Conservation (phyloP, 2,797 vertebrate genomes). For the Molossus molossus region DNA sequence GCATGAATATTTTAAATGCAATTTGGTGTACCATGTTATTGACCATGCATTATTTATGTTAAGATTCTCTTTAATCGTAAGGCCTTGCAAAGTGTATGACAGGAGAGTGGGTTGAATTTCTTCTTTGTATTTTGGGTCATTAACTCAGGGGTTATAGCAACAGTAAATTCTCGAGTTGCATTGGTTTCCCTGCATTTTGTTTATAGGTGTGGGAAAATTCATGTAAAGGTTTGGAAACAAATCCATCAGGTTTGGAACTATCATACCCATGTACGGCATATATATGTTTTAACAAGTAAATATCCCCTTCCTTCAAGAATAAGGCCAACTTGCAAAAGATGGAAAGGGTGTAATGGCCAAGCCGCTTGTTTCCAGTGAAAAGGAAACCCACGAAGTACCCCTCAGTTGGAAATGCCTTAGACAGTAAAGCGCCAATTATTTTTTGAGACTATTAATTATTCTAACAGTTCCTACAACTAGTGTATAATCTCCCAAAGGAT, state of each 20-base stretch:
- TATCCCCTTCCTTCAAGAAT: conserved; percentile 35
- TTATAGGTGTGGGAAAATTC: conserved; percentile 53
- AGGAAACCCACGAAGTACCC: not conserved
- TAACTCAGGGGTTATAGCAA: conserved; percentile 67
- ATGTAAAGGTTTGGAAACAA: conserved; percentile 3
- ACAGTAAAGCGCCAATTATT: not conserved
- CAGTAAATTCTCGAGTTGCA: conserved; percentile 60
- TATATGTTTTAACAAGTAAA: conserved; percentile 60
- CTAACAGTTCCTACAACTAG: not conserved
- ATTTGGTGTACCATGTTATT: conserved; percentile 79
- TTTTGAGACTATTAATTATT: conserved; percentile 46
- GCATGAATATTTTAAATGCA: conserved; percentile 90
- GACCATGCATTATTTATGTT: conserved; percentile 89
- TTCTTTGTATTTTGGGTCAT: conserved; percentile 49
- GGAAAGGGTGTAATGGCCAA: not conserved
- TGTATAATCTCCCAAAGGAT: conserved; percentile 14
- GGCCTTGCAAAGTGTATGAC: conserved; percentile 71
- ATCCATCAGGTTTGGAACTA: conserved; percentile 15
- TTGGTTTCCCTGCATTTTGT: conserved; percentile 68
- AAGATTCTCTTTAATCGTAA: conserved; percentile 86
- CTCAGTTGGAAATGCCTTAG: conserved; percentile 13
- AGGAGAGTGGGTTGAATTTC: conserved; percentile 67
- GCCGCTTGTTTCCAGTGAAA: not conserved
- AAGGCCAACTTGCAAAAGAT: conserved; percentile 30
- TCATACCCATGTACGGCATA: not conserved